phyloP scores from a whole-genome alignment of 2,797 vertebrate species.

The Cyclopterus lumpus region DNA sequence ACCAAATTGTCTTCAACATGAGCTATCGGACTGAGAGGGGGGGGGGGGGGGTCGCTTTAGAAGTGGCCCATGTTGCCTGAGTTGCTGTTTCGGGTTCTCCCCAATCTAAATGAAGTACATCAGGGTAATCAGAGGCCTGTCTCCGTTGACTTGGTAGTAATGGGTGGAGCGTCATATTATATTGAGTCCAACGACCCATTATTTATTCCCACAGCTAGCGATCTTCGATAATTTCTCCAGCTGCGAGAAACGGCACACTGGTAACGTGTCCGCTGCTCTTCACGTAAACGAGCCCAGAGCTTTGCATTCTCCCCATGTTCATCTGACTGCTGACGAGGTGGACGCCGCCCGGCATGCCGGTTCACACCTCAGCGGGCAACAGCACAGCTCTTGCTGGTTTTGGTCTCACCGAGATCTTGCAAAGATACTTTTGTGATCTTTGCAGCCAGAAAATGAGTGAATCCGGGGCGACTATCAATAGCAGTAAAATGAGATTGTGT shows the following conservation, averaged over 20 bases:
- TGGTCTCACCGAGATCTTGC: not conserved
- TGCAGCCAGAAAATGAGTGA: constrained; percentile 6
- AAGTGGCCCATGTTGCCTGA: constrained; percentile 20
- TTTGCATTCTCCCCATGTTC: constrained; percentile 14
- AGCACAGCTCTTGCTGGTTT: constrained; percentile 8
- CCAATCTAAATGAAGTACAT: constrained; percentile 34
- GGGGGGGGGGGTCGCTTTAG: constrained; percentile 1
- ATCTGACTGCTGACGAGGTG: constrained; percentile 32
- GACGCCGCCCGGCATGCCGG: constrained; percentile 24
- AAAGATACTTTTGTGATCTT: constrained; percentile 10
- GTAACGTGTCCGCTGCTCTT: not conserved
- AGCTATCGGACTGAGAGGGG: constrained; percentile 1
- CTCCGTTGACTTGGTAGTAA: constrained; percentile 2
- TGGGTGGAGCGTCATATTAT: constrained; percentile 7
- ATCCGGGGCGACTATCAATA: not conserved
- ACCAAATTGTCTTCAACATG: constrained; percentile 28
- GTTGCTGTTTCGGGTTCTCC: constrained; percentile 14
- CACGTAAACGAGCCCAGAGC: constrained; percentile 17
- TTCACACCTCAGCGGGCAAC: constrained; percentile 23
- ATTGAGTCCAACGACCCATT: not conserved
- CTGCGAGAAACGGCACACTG: constrained; percentile 6
- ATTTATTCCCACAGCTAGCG: constrained; percentile 24
- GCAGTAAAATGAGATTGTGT: not conserved
- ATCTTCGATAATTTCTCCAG: constrained; percentile 17
- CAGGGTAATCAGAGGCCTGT: not conserved